phyloP scores from a whole-genome alignment of 1,140 invertebrate species.

The Heliothis subflexa region DNA sequence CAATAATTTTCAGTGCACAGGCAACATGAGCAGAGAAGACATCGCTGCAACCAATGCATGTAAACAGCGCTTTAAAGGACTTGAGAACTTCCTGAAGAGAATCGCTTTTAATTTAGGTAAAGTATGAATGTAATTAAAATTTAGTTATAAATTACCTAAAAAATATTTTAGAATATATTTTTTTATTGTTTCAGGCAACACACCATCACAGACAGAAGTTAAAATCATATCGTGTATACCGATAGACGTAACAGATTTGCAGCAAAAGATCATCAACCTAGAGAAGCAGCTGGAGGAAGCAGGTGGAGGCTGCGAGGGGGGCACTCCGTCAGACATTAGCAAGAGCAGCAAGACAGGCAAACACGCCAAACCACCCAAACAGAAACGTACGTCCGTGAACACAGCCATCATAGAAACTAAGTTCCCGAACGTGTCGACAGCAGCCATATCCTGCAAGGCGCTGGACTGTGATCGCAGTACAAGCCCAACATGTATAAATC shows the following conservation, averaged over 20 bases:
- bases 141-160: slow-evolving; percentile 6
- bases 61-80: slow-evolving; percentile 71
- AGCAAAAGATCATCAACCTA: slow-evolving; percentile 73
- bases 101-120: slow-evolving; percentile 80
- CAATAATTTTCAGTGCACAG: neutral
- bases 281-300: slow-evolving; percentile 69
- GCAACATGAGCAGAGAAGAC: slow-evolving; percentile 70
- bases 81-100: slow-evolving; percentile 76
- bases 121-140: neutral
- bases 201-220: slow-evolving; percentile 79
- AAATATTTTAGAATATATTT: too few species aligned
- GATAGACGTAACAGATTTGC: slow-evolving; percentile 79
- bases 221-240: slow-evolving; percentile 83
- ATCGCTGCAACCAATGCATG: slow-evolving; percentile 44
- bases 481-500: neutral
- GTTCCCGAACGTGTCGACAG: neutral
- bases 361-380: neutral
- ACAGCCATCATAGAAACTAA: slow-evolving; percentile 1
- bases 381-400: neutral
- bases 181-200: slow-evolving; percentile 67
- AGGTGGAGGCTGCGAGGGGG: slow-evolving; percentile 10
- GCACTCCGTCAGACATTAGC: neutral
- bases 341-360: neutral
- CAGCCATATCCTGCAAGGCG: slow-evolving; percentile 3
- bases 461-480: neutral